Evolutionary conservation across 2,888 invertebrate genomes (phyloP).

Genomic region (Fabriciana adippe): DNA sequence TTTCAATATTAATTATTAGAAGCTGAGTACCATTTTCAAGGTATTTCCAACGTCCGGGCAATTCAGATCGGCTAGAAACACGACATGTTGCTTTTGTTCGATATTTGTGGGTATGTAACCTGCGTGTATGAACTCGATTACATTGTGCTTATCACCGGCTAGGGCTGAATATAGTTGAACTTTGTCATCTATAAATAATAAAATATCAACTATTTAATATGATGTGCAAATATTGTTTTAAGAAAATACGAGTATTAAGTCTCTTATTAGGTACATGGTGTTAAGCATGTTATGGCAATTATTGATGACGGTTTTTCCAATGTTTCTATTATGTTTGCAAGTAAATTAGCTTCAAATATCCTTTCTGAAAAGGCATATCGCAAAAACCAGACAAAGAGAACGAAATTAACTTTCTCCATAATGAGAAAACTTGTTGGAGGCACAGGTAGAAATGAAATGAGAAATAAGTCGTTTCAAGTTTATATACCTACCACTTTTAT

Average conservation of each 20-base stretch:
- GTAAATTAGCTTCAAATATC: constrained; percentile 15
- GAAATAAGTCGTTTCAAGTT: constrained; percentile 18
- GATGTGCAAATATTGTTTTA: neutral
- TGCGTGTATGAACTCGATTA: constrained; percentile 51
- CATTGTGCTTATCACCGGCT: constrained; percentile 47
- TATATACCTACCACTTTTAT: constrained; percentile 28
- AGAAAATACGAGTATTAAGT: neutral
- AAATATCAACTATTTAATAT: constrained; percentile 25
- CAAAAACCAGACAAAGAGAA: constrained; percentile 18
- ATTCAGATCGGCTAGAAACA: constrained; percentile 59
- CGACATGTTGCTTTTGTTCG: constrained; percentile 54
- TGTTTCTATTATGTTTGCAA: constrained; percentile 24
- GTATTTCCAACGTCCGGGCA: constrained; percentile 54
- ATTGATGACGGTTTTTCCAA: constrained; percentile 28
- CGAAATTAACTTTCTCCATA: constrained; percentile 28
- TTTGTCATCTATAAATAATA: constrained; percentile 54
- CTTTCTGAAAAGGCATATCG: constrained; percentile 11
- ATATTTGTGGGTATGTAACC: constrained; percentile 46
- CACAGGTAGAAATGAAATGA: constrained; percentile 24
- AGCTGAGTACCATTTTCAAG: constrained; percentile 76
- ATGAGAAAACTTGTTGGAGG: constrained; percentile 9
- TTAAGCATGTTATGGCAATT: constrained; percentile 32
- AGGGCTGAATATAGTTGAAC: constrained; percentile 51
- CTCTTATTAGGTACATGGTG: constrained; percentile 27
- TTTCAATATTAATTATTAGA: no score